These are phyloP conservation scores for Coturnix japonica DNA, from an alignment of 2,113 vertebrate genomes.

Conservation along the genomic window DNA sequence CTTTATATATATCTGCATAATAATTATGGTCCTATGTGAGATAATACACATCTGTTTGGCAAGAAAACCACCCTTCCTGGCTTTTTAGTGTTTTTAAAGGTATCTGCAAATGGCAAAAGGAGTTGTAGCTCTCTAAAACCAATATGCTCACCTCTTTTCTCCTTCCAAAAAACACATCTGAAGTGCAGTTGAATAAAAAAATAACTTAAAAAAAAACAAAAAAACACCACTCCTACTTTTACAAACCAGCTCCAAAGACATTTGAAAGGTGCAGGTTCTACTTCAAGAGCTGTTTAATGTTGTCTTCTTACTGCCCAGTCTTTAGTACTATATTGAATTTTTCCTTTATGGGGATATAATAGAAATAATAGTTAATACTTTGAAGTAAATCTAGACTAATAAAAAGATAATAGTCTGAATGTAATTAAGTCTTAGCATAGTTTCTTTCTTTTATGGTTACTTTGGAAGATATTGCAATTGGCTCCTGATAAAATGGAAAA, in stretches of 20 bases:
- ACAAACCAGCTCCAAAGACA: neutral
- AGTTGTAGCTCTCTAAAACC: neutral
- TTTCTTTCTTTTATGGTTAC: neutral
- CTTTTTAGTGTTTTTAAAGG: neutral
- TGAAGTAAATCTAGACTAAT: neutral
- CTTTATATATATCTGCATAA: neutral
- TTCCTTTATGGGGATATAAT: neutral
- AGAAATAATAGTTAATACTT: neutral
- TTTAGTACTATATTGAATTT: neutral
- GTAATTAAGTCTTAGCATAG: slow-evolving; percentile 8
- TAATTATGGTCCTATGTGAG: neutral
- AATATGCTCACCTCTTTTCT: neutral
- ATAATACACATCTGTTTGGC: neutral
- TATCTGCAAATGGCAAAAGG: neutral
- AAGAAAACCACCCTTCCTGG: neutral
- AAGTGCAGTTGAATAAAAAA: neutral
- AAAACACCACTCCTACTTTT: neutral
- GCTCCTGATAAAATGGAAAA: neutral
- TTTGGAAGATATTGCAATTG: neutral
- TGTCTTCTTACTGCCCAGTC: neutral
- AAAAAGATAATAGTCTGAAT: neutral
- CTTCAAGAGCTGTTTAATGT: neutral
- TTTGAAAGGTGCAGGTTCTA: neutral
- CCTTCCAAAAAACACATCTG: neutral
- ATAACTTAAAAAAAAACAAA: neutral